Evolutionary conservation across 2,888 invertebrate genomes (phyloP), one percentile per base, ranked within the genome.

Genomic region (Dasysyrphus tricinctus): DNA sequence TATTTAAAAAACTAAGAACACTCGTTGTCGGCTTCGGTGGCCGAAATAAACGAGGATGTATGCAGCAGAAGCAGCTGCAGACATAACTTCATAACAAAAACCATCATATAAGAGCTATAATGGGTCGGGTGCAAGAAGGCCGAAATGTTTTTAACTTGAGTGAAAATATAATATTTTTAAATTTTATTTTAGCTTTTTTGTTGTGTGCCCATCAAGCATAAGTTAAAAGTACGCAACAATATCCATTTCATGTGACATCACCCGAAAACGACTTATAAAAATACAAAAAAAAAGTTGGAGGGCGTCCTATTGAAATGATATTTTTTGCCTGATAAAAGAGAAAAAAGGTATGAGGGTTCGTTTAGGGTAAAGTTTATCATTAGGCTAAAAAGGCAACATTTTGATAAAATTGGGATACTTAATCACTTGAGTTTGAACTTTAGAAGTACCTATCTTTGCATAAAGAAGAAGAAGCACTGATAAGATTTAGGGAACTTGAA

Each of bases 191-290:
- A 34, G 32, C 12, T 37, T 34, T 47, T 47, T 44, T 47, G 8
- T 12, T 19, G 54, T 19, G 6, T 32, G 19, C 75, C 42, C 74
- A 57, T 57, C 57, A 54, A 72, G 37, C 19, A 57, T 49, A 56
- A 37, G 34, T 12, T 57, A 39, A 59, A 59, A 16, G 44, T 78
- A 67, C 73, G 54, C 73, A 67, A 51, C 34, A 49, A 57, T 67
- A 83, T 78, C 49, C 69, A 79, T 83, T 79, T 67, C 47, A 75
- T 57, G 83, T 63, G 83, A 75, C 83, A 79, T 49, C 56, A 51
- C 51, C 61, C 47, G 6, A 54, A 54, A 54, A 54, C 1, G 7
- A 73, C 72, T 72, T 72, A 72, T 59, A 49, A 37, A 72, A 24
- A 65, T 34, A 24, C 24, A 69, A 32, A 42, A 19, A 9, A 24